Base-by-base conservation (phyloP, 2,113 vertebrate species). In the Formicarius rufipectus region DNA sequence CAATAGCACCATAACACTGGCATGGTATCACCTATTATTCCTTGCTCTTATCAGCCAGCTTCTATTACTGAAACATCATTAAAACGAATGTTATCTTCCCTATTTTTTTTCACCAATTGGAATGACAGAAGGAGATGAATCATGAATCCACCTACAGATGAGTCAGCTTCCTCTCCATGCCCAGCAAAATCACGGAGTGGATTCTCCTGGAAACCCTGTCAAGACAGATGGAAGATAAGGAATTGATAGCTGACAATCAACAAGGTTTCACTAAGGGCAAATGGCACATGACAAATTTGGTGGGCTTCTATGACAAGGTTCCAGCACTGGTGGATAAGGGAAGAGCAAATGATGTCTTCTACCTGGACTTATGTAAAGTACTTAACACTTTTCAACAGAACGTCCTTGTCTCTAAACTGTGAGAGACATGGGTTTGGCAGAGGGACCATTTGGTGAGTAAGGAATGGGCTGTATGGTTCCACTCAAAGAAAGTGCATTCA, bases 1-100 rank as follows among this genome's bases (percentile, higher is more conserved):
- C 31, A 78, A 30, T 7, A 58, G 21, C 6, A 9, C 14, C 0
- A 0, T 71, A 79, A 60, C 3, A 18, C 6, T 0, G 0, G 31
- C 74, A 86, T 21, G 6, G 16, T 15, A 78, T 2, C 12, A 13
- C 60, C 22, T 8, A 10, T 27, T 71, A 39, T 52, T 88, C 28
- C 9, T 78, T 58, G 27, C 18, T 77, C 68, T 93, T 77, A 74
- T 89, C 72, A 74, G 14, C 56, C 35, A 85, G 23, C 2, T 83
- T 79, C 50, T 71, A 7, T 45, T 60, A n/a, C n/a, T 37, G 33
- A 73, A 76, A 83, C 28, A 4, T 7, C 58, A 49, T 68, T 72
- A 74, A 76, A 80, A 52, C n/a, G 71, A 63, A 58, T 55, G 12
- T 71, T 24, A 4, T 13, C 7, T 59, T 60, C 12, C 7, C 8